Base-by-base conservation (phyloP, 2,113 vertebrate genomes). In the Hylia prasina region DNA sequence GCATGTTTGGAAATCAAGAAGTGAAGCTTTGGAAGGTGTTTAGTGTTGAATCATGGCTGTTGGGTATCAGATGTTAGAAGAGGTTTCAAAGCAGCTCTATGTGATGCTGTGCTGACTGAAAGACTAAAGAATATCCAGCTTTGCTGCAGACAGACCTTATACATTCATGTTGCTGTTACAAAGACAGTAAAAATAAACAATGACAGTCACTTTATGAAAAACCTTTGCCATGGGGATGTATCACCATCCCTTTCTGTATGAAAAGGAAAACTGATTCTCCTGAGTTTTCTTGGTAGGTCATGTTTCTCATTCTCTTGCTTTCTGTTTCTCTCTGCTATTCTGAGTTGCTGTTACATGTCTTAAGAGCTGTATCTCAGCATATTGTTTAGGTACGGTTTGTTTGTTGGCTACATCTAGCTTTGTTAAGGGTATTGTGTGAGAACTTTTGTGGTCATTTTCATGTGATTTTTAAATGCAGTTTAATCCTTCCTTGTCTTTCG, bases 21-120 rank as follows among this genome's bases (percentile, higher is more conserved):
- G 30, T 30, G 23, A 6, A 18, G 15, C 42, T 53, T 31, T 70
- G 56, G 45, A 82, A n/a, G 11, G 23, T 58, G 10, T 39, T 23
- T 18, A 4, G 24, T 42, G 3, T 33, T 68, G 18, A 30, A 31
- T 77, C 33, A 5, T 1, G 0, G 22, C 2, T 40, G 3, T 22
- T 23, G 8, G 39, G 25, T 54, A 6, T 69, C 1, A 14, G 53
- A 37, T 39, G 20, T 28, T 35, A 42, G 3, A 51, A 79, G 76
- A 57, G 27, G 14, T 61, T 57, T 44, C 63, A 12, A 14, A 65
- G 37, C 54, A 63, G 11, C 31, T n/a, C 28, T 63, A 30, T 33
- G 75, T n/a, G 13, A 8, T 3, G 7, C 48, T 1, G 1, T 9
- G 24, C 40, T 51, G 48, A 10, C 33, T 30, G 56, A 57, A 42